A percentile compares a stretch with the other conserved stretches of the same genome.
phyloP scores from a whole-genome alignment of 2,113 vertebrate species.

The Piprites chloris region DNA sequence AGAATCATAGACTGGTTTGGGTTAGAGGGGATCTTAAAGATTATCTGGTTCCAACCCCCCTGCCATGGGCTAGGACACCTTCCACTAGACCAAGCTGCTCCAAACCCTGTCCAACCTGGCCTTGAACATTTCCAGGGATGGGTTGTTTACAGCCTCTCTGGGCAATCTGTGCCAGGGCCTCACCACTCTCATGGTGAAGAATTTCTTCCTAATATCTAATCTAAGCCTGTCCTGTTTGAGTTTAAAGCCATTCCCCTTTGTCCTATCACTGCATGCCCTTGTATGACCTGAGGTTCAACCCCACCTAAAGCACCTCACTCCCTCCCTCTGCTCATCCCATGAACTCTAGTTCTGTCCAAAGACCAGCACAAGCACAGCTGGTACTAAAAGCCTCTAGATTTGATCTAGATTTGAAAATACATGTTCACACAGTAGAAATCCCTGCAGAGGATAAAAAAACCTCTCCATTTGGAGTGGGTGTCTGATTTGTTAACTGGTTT shows the following conservation, averaged over 20 bases:
- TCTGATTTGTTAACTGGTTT: constrained; percentile 28
- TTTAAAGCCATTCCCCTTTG: not conserved
- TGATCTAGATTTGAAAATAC: not conserved
- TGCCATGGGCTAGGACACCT: not conserved
- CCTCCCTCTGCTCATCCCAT: not conserved
- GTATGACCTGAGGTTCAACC: not conserved
- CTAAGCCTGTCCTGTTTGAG: not conserved
- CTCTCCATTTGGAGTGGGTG: not conserved
- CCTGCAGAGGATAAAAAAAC: not conserved
- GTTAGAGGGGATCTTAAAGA: not conserved
- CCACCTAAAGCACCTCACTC: not conserved
- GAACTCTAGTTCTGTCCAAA: not conserved
- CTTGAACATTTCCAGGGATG: not conserved
- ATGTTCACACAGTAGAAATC: not conserved
- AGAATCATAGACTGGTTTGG: not conserved
- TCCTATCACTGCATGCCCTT: not conserved
- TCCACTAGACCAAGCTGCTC: not conserved
- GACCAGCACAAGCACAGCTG: not conserved
- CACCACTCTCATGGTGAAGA: not conserved
- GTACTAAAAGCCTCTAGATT: not conserved
- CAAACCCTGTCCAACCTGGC: not conserved
- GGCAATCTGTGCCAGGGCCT: not conserved
- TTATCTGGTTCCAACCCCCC: not conserved
- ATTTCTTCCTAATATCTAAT: not conserved
- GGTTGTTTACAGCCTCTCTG: not conserved